These are phyloP conservation scores for Pteruthius melanotis DNA, from an alignment of 2,113 vertebrate species.

Conservation along the genomic window DNA sequence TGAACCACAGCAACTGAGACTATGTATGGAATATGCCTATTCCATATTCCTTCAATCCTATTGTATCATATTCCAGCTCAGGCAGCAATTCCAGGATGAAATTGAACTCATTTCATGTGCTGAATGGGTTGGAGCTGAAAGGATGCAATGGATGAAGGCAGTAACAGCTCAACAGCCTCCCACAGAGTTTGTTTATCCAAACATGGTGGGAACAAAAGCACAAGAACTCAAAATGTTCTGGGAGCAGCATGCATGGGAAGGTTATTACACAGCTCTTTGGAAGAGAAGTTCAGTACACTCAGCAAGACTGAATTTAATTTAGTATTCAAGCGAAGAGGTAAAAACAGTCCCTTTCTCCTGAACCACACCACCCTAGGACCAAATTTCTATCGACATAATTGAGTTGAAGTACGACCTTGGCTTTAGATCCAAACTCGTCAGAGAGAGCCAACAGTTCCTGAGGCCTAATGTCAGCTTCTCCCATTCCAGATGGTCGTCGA, in stretches of 20 bases:
- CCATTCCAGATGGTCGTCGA: neutral
- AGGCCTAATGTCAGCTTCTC: neutral
- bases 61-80: neutral
- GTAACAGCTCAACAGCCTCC: neutral
- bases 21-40: neutral
- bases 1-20: neutral
- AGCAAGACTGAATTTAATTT: neutral
- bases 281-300: neutral
- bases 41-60: neutral
- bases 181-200: neutral
- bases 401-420: neutral
- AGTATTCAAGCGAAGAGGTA: neutral
- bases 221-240: neutral
- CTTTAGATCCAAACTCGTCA: neutral
- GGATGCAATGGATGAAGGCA: neutral
- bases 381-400: neutral
- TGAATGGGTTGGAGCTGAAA: neutral
- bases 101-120: neutral
- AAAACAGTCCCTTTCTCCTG: neutral
- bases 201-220: neutral
- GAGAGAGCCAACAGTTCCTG: neutral
- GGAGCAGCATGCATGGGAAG: neutral
- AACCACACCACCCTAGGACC: neutral
- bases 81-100: neutral
- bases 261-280: neutral